These are phyloP conservation scores for Willowsia nigromaculata DNA, from an alignment of 2,888 invertebrate species.

Conservation along the genomic window DNA sequence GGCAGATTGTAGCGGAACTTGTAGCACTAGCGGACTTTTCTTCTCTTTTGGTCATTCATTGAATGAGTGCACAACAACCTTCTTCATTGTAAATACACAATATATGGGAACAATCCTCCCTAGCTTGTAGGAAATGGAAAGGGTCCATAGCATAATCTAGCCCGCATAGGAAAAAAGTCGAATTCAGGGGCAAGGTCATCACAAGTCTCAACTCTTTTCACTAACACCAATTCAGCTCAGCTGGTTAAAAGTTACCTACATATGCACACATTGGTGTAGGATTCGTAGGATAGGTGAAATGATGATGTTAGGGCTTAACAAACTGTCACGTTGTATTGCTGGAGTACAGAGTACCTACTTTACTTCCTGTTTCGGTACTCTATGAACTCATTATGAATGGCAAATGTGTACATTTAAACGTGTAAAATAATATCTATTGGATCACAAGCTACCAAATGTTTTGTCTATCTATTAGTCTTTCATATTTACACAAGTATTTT, in stretches of 20 bases:
- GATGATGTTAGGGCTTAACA: too few relatives aligned
- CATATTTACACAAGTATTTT: too few relatives aligned
- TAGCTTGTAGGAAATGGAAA: not conserved
- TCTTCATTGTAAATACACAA: not conserved
- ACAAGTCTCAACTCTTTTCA: not conserved
- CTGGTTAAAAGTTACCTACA: not conserved
- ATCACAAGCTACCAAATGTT: not conserved
- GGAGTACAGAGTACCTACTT: too few relatives aligned
- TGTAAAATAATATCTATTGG: too few relatives aligned
- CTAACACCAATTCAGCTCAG: not conserved
- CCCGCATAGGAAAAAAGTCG: not conserved
- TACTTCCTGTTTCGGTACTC: not conserved
- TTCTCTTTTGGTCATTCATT: too few relatives aligned
- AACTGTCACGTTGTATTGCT: too few relatives aligned
- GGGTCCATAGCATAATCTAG: not conserved
- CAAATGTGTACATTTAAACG: not conserved
- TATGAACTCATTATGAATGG: not conserved
- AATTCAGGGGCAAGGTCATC: constrained; percentile 49
- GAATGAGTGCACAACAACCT: not conserved
- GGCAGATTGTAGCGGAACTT: too few relatives aligned
- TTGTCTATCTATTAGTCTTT: not conserved
- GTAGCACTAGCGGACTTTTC: too few relatives aligned
- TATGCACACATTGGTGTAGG: too few relatives aligned
- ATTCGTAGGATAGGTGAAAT: too few relatives aligned
- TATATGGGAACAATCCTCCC: not conserved